Evolutionary conservation across 2,797 vertebrate species (phyloP).

Genomic region (Neopelma chrysocephalum): DNA sequence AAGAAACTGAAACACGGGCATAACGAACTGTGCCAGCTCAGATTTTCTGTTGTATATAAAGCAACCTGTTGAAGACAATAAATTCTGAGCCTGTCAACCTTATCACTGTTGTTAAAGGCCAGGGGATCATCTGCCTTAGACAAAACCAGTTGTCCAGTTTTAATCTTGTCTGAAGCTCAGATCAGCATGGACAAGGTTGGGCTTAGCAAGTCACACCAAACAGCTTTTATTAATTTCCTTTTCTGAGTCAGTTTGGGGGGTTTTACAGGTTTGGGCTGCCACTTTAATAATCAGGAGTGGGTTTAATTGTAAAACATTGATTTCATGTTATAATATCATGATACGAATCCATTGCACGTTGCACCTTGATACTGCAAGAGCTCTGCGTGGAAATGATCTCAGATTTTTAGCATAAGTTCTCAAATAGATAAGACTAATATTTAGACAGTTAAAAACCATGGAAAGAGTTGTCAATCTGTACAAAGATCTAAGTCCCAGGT

Average conservation of each 20-base stretch:
- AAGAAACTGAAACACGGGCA: slow-evolving; percentile 17
- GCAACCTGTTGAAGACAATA: slow-evolving; percentile 61
- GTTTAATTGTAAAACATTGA: background rate
- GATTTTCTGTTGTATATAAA: slow-evolving; percentile 66
- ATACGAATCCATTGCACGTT: background rate
- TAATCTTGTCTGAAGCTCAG: slow-evolving; percentile 19
- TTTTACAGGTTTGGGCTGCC: background rate
- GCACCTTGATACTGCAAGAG: background rate
- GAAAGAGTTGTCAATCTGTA: background rate
- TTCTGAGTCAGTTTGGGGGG: background rate
- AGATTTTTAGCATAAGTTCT: background rate
- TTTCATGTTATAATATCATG: background rate
- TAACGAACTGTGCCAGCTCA: slow-evolving; percentile 41
- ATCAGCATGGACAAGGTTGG: background rate
- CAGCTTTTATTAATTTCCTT: background rate
- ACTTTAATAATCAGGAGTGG: background rate
- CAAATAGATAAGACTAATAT: background rate
- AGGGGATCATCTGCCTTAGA: slow-evolving; percentile 16
- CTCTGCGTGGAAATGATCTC: background rate
- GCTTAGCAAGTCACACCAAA: background rate
- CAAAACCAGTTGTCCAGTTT: slow-evolving; percentile 46
- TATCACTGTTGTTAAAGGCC: slow-evolving; percentile 50
- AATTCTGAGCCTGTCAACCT: slow-evolving; percentile 50
- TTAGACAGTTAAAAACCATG: background rate
- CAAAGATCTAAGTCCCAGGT: background rate